Percentiles rank a stretch among this genome's conserved stretches.
Conservation (phyloP, 1,140 invertebrate genomes). For the Odontomachus brunneus region DNA sequence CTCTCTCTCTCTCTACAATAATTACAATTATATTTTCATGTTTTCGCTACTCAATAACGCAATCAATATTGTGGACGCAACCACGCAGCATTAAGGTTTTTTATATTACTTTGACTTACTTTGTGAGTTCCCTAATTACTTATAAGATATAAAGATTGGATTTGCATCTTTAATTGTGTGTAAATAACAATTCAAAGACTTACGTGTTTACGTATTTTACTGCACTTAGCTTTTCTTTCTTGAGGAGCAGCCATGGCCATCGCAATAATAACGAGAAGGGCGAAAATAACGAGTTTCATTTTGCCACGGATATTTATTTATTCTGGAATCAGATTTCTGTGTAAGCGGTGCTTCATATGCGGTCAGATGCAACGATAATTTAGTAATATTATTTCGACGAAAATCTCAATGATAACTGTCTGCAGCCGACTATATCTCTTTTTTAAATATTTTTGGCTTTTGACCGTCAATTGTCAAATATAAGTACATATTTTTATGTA, state of each 20-base stretch:
- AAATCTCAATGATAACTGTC: neutral
- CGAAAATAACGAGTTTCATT: conserved; percentile 39
- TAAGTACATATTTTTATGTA: no score
- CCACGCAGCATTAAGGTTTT: no score
- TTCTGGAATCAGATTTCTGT: conserved; percentile 2
- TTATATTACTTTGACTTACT: no score
- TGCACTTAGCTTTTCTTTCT: neutral
- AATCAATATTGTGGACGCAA: no score
- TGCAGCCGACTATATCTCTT: neutral
- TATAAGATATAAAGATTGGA: neutral
- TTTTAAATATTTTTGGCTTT: neutral
- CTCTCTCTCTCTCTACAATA: no score
- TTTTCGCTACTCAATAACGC: no score
- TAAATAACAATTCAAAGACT: conserved; percentile 31
- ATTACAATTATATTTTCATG: no score
- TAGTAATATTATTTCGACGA: neutral
- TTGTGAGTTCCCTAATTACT: no score
- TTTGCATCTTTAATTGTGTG: neutral
- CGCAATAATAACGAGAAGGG: conserved; percentile 14
- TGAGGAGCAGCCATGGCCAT: neutral
- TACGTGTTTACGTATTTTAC: conserved; percentile 40
- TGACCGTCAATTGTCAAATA: no score
- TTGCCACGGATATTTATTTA: neutral
- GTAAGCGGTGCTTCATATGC: neutral
- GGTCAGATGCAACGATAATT: neutral